Base-by-base conservation (phyloP, 2,888 invertebrate species). In the Caradrina clavipalpis region DNA sequence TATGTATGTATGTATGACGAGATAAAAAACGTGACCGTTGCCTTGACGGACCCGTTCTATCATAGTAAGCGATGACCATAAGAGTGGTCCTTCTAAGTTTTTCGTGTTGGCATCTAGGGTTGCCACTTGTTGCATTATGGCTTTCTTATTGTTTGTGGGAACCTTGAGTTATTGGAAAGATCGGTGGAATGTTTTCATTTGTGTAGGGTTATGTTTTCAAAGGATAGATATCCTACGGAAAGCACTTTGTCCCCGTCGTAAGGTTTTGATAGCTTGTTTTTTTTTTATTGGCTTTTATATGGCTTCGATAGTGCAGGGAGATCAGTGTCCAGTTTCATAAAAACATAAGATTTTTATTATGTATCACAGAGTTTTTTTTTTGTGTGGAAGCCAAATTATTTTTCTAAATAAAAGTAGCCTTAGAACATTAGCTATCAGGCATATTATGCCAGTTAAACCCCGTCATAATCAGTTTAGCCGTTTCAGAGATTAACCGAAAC, bases 81-180 rank as follows among this genome's bases (percentile, higher is more conserved):
- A 0, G 17, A 15, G 11, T 56, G 13, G 39, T 13, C 15, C 78
- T 81, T 78, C 77, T 81, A 56, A 22, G 1, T 26, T 57, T 0
- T 2, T 10, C 50, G 17, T 26, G 1, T 22, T 1, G 35, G 22
- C 1, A n/a, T 7, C 26, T 53, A 57, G 57, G 62, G 68, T 72
- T 65, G n/a, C 49, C 71, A 82, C 82, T 84, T 82, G 82, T 82
- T 82, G 84, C 82, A 60, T 73, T 55, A 66, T 78, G 64, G 64
- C 19, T 63, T 78, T 81, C 60, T 67, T 73, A 69, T 69, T 53
- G 42, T 58, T n/a, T 47, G 51, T 35, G 58, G n/a, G 49, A 58
- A 68, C 74, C 72, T 69, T 67, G 58, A 62, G 17, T 45, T 60
- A 82, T 67, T 42, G 65, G 22, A 71, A 72, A 76, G 10, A 53